These are phyloP conservation scores for Drosophila ustulata DNA, from an alignment of 2,888 invertebrate species.

Conservation along the genomic window DNA sequence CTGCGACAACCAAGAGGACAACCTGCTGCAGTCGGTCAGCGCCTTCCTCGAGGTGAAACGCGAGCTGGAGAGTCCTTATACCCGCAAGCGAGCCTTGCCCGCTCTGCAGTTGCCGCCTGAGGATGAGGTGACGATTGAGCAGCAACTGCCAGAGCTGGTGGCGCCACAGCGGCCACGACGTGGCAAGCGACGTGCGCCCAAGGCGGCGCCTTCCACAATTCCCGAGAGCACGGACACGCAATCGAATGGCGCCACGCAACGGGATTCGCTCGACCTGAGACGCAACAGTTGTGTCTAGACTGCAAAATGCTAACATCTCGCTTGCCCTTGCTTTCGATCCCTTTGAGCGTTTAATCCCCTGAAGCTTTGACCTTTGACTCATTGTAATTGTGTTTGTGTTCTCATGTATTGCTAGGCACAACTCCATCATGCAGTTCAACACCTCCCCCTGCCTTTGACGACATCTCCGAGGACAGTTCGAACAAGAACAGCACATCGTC, in stretches of 20 bases:
- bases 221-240: constrained; percentile 67
- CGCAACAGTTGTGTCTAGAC: constrained; percentile 54
- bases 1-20: constrained; percentile 79
- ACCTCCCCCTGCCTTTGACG: constrained; percentile 96
- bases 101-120: constrained; percentile 26
- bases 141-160: background rate
- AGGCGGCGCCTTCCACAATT: constrained; percentile 67
- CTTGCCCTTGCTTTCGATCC: constrained; percentile 44
- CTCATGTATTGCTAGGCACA: constrained; percentile 86
- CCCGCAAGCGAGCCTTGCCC: constrained; percentile 51
- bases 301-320: constrained; percentile 32
- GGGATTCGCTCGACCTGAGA: constrained; percentile 35
- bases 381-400: constrained; percentile 53
- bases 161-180: constrained; percentile 43
- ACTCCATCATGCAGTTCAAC: constrained; percentile 93
- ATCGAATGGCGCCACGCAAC: constrained; percentile 23
- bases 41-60: constrained; percentile 83
- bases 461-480: constrained; percentile 87
- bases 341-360: background rate
- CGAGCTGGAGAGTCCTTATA: constrained; percentile 74
- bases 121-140: background rate
- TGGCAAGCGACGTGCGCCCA: constrained; percentile 62
- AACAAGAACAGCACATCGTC: constrained; percentile 83
- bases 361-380: background rate
- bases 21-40: constrained; percentile 82